Percentiles rank a stretch among this genome's conserved stretches.
Conservation (phyloP, 2,797 vertebrate genomes). For the Anguilla anguilla region DNA sequence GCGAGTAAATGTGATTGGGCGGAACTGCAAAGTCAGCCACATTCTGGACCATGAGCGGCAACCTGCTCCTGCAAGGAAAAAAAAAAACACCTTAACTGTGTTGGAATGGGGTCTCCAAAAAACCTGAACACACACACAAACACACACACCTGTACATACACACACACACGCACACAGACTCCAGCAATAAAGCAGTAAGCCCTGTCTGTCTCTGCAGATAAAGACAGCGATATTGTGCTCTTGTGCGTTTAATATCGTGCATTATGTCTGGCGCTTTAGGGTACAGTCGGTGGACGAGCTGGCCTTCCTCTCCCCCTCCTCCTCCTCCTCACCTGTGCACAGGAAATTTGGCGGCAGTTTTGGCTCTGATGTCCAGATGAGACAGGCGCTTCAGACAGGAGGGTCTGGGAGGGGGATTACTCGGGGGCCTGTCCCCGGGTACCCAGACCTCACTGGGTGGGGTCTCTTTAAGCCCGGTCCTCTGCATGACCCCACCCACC, state of each 20-base stretch:
- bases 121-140: background rate
- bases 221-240: background rate
- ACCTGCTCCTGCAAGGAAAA: background rate
- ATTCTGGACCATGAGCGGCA: background rate
- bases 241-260: background rate
- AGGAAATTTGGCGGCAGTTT: constrained; percentile 45
- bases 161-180: background rate
- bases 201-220: background rate
- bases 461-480: background rate
- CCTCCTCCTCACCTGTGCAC: constrained; percentile 36
- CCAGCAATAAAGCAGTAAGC: background rate
- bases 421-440: background rate
- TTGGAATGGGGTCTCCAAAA: background rate
- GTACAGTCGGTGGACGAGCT: background rate
- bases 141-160: background rate
- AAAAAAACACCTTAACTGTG: background rate
- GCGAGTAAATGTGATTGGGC: background rate
- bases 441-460: background rate
- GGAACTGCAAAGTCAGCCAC: background rate
- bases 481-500: background rate
- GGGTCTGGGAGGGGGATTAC: background rate
- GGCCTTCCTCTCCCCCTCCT: background rate
- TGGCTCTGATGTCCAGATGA: background rate
- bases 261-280: constrained; percentile 7
- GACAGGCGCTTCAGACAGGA: background rate